Percentiles rank a stretch among this genome's conserved stretches.
These are phyloP conservation scores for Leptonema lineaticorne DNA, from an alignment of 1,140 invertebrate species.

Conservation along the genomic window DNA sequence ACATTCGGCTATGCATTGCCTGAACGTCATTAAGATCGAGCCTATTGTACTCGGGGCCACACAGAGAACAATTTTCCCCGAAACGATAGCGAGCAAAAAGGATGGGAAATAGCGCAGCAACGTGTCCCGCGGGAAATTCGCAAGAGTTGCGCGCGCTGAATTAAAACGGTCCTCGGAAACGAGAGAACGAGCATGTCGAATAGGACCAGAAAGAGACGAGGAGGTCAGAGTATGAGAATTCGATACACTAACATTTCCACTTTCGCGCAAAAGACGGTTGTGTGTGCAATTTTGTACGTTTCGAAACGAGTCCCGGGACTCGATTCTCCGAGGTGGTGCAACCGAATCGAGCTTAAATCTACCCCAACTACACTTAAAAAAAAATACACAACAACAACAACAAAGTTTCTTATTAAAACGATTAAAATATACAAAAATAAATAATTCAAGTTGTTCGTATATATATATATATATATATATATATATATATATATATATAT, in stretches of 20 bases:
- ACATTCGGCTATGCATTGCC: background rate
- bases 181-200: slow-evolving; percentile 24
- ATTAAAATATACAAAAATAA: background rate
- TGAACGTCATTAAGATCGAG: slow-evolving; percentile 5
- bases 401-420: too few species aligned
- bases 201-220: too few species aligned
- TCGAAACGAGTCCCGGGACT: background rate
- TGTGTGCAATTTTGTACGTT: slow-evolving; percentile 3
- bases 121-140: slow-evolving; percentile 40
- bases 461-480: too few species aligned
- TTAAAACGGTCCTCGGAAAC: slow-evolving; percentile 36
- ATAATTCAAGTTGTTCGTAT: background rate
- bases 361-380: background rate
- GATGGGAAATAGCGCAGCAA: slow-evolving; percentile 20
- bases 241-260: background rate
- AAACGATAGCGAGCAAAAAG: slow-evolving; percentile 26
- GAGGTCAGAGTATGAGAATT: background rate
- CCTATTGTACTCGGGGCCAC: background rate
- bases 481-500: too few species aligned
- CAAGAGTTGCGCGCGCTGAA: slow-evolving; percentile 32
- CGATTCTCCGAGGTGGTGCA: too few species aligned
- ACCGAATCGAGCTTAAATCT: too few species aligned
- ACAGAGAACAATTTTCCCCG: slow-evolving; percentile 19
- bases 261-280: background rate
- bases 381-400: background rate